These are phyloP conservation scores for Nasua narica DNA, from an alignment of 2,797 vertebrate genomes.

Conservation along the genomic window DNA sequence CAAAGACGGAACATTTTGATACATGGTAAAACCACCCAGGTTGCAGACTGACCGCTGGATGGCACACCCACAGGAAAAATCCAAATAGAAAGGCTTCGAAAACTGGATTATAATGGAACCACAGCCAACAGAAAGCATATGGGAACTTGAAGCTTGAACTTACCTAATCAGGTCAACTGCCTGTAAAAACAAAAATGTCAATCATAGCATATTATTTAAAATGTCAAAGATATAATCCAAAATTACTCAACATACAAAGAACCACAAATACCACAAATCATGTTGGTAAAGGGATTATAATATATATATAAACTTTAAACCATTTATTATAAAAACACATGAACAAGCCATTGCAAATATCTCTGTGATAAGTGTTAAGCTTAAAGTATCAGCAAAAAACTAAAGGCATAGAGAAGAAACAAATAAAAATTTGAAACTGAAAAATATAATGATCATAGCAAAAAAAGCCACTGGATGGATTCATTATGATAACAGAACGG, in stretches of 20 bases:
- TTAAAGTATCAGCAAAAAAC: neutral
- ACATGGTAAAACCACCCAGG: neutral
- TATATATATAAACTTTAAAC: neutral
- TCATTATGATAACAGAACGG: neutral
- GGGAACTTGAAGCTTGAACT: neutral
- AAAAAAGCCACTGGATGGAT: neutral
- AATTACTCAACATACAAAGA: neutral
- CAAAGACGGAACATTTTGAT: neutral
- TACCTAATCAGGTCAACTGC: neutral
- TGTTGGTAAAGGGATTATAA: neutral
- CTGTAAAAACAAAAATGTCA: constrained; percentile 2
- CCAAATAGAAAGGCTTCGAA: neutral
- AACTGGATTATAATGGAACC: neutral
- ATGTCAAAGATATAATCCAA: neutral
- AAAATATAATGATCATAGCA: neutral
- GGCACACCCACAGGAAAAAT: neutral
- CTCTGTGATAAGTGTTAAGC: neutral
- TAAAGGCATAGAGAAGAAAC: neutral
- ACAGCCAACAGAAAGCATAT: neutral
- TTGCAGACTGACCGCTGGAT: neutral
- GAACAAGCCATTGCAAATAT: neutral
- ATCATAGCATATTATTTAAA: neutral
- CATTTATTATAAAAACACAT: neutral
- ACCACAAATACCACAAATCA: neutral
- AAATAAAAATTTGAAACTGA: neutral